Percentiles rank a stretch among this genome's conserved stretches.
Evolutionary conservation across 2,113 vertebrate species (phyloP).

Genomic region (Galemys pyrenaicus): DNA sequence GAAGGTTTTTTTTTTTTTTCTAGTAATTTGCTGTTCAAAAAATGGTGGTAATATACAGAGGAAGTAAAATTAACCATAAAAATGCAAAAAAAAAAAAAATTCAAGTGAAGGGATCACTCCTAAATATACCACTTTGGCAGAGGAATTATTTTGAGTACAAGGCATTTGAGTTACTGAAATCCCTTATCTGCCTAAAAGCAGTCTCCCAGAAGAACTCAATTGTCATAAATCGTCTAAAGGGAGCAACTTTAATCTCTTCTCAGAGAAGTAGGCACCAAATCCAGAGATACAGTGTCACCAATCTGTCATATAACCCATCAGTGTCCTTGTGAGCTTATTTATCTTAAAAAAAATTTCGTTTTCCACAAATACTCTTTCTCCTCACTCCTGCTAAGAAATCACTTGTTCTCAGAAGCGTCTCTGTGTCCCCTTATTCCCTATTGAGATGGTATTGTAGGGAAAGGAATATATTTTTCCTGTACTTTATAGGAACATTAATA

Average conservation of each 20-base stretch:
- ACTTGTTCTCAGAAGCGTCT: not conserved
- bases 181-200: not conserved
- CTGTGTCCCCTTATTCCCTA: not conserved
- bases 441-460: not conserved
- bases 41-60: conserved; percentile 25
- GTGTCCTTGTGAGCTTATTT: not conserved
- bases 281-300: not conserved
- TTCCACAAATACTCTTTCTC: not conserved
- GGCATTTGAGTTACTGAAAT: conserved; percentile 12
- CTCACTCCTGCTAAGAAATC: not conserved
- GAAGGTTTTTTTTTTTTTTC: not conserved
- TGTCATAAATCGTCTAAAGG: not conserved
- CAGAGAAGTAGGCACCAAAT: not conserved
- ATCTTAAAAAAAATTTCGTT: not conserved
- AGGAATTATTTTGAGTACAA: not conserved
- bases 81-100: not conserved
- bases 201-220: not conserved
- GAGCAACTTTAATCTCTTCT: not conserved
- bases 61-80: conserved; percentile 22
- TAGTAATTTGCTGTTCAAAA: not conserved
- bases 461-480: not conserved
- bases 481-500: not conserved
- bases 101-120: not conserved
- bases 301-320: not conserved
- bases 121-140: not conserved